phyloP scores from a whole-genome alignment of 1,140 invertebrate genomes.

The Trigoniulus corallinus region DNA sequence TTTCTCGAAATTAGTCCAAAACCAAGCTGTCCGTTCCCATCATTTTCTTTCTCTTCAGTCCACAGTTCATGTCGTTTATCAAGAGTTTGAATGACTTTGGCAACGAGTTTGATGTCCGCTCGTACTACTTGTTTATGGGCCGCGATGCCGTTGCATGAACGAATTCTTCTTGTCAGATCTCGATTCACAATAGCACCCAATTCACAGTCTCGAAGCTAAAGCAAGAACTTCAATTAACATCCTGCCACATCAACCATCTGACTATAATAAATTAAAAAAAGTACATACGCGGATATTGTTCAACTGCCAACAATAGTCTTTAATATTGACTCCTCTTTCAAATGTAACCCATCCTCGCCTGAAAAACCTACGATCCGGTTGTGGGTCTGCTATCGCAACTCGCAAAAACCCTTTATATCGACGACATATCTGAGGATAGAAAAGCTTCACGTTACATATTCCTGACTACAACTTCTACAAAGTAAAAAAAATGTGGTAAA shows the following conservation, averaged over 20 bases:
- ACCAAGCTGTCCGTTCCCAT: background rate
- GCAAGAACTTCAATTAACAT: background rate
- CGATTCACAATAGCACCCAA: slow-evolving; percentile 86
- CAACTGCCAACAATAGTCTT: slow-evolving; percentile 98
- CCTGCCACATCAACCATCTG: background rate
- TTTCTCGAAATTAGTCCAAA: slow-evolving; percentile 68
- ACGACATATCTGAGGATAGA: slow-evolving; percentile 58
- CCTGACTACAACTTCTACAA: background rate
- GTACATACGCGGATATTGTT: slow-evolving; percentile 73
- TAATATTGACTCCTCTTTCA: slow-evolving; percentile 90
- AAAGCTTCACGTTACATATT: no score
- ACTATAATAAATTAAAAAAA: slow-evolving; percentile 8
- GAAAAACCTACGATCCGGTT: slow-evolving; percentile 86
- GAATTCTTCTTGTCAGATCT: slow-evolving; percentile 77
- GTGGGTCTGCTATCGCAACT: slow-evolving; percentile 89
- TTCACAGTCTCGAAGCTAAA: slow-evolving; percentile 73
- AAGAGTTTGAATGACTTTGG: slow-evolving; percentile 86
- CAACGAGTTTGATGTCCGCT: slow-evolving; percentile 82
- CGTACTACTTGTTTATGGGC: slow-evolving; percentile 77
- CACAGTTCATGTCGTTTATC: slow-evolving; percentile 72
- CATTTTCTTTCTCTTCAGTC: slow-evolving; percentile 32
- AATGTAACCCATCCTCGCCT: slow-evolving; percentile 97
- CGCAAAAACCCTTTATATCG: slow-evolving; percentile 89
- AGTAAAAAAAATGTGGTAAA: background rate
- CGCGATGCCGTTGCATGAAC: slow-evolving; percentile 81